phyloP scores from a whole-genome alignment of 2,888 invertebrate species.

The Cheiracanthium punctorium region DNA sequence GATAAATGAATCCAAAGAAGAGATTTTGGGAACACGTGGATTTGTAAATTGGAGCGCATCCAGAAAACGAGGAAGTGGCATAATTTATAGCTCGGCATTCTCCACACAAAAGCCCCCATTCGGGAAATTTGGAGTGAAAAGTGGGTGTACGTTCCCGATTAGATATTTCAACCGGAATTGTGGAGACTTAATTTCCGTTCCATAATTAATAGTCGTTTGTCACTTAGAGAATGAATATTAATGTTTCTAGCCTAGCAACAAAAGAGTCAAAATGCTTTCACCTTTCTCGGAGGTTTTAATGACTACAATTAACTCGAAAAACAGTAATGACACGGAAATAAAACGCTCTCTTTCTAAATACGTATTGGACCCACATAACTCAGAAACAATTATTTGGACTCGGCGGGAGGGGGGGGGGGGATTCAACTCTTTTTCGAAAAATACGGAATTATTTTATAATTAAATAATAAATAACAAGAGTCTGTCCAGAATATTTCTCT shows the following conservation, averaged over 20 bases:
- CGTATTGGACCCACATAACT: no score
- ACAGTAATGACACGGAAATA: no score
- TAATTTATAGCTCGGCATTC: constrained; percentile 34
- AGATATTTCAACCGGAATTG: constrained; percentile 48
- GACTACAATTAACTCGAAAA: no score
- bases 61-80: constrained; percentile 34
- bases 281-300: no score
- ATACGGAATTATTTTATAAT: no score
- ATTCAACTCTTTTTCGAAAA: no score
- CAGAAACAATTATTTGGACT: no score
- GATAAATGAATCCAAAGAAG: no score
- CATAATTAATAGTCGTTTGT: constrained; percentile 62
- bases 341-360: no score
- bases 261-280: constrained; percentile 66
- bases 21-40: constrained; percentile 32
- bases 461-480: no score
- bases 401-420: no score
- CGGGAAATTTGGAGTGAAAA: constrained; percentile 18
- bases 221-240: constrained; percentile 60
- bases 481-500: no score
- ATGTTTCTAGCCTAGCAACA: constrained; percentile 38
- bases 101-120: constrained; percentile 31
- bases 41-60: constrained; percentile 48
- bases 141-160: constrained; percentile 44
- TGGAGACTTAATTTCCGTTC: constrained; percentile 63